A percentile compares a stretch with the other conserved stretches of the same genome.
phyloP scores from a whole-genome alignment of 1,140 invertebrate species.

The Metopolophium dirhodum region DNA sequence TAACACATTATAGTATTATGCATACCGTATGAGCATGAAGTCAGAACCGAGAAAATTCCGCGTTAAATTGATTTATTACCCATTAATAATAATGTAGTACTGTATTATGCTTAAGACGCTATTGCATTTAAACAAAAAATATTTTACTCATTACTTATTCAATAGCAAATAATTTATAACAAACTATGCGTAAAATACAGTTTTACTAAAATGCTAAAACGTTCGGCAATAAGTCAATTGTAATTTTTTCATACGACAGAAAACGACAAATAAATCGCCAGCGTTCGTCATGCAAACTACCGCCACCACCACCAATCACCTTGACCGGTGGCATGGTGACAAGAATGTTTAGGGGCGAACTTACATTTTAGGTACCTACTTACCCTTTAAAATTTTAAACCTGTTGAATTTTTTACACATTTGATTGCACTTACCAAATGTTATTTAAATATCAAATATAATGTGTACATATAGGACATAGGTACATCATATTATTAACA shows the following conservation, averaged over 20 bases:
- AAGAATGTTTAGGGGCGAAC: background rate
- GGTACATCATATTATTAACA: too few species aligned
- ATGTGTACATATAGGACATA: too few species aligned
- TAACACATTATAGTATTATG: background rate
- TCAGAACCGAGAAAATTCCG: background rate
- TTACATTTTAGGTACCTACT: background rate
- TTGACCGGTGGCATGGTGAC: background rate
- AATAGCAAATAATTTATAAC: background rate
- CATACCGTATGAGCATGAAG: background rate
- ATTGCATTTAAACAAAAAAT: background rate
- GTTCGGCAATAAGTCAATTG: background rate
- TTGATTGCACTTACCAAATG: background rate
- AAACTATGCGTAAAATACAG: background rate
- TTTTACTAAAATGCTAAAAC: background rate
- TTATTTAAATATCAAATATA: too few species aligned
- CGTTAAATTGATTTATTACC: constrained; percentile 6
- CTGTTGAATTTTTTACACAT: background rate
- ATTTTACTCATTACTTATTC: background rate
- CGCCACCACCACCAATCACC: background rate
- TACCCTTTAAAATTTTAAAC: background rate
- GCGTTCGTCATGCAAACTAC: background rate
- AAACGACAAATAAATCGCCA: background rate
- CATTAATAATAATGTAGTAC: background rate
- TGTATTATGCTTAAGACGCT: background rate
- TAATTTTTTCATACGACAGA: background rate